A percentile compares a stretch with the other conserved stretches of the same genome.
These are phyloP conservation scores for Zaprionus capensis DNA, from an alignment of 1,140 invertebrate species.

Conservation along the genomic window DNA sequence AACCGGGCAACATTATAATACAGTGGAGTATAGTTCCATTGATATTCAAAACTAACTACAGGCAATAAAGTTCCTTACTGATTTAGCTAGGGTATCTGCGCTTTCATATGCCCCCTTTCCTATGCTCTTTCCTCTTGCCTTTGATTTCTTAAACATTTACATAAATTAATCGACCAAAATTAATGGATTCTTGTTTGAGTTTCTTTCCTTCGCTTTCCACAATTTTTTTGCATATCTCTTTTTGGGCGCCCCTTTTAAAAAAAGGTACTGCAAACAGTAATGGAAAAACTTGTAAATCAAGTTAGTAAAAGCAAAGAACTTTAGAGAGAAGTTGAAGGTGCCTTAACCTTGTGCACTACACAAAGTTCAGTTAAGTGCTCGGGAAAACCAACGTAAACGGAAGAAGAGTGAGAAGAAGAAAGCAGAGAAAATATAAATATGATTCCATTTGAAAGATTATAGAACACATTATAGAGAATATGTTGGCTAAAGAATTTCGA, in stretches of 20 bases:
- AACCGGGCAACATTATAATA: too few relatives aligned
- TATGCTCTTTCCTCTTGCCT: not conserved
- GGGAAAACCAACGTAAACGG: too few relatives aligned
- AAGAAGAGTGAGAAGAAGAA: too few relatives aligned
- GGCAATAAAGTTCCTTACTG: too few relatives aligned
- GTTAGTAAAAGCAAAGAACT: not conserved
- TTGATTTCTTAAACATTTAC: not conserved
- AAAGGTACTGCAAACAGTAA: not conserved
- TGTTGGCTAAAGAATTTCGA: too few relatives aligned
- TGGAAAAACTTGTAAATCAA: not conserved
- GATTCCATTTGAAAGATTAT: too few relatives aligned
- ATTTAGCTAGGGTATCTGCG: not conserved
- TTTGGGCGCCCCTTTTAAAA: not conserved
- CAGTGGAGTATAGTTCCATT: too few relatives aligned
- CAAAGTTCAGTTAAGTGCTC: not conserved
- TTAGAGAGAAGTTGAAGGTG: not conserved
- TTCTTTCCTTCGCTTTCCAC: not conserved
- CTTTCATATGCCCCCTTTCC: not conserved
- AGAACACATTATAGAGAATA: too few relatives aligned
- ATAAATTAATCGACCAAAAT: slow-evolving; percentile 5
- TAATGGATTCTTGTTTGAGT: not conserved
- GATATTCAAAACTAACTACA: too few relatives aligned
- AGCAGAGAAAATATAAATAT: too few relatives aligned
- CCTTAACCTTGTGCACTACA: not conserved
- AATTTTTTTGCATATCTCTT: not conserved